A percentile compares a stretch with the other conserved stretches of the same genome.
Evolutionary conservation across 2,113 vertebrate genomes (phyloP).

Genomic region (Pristiophorus japonicus): DNA sequence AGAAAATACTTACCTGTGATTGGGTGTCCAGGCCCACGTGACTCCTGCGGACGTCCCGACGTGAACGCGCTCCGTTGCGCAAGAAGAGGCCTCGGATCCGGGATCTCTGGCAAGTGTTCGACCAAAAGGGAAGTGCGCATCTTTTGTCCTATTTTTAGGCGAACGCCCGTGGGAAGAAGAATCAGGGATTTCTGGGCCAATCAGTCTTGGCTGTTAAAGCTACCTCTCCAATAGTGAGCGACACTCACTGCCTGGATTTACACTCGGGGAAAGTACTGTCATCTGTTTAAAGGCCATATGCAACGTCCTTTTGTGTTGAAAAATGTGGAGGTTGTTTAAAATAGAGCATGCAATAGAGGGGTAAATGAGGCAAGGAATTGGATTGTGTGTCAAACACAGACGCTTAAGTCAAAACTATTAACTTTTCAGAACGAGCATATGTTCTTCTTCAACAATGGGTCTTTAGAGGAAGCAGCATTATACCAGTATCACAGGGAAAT

Average conservation of each 20-base stretch:
- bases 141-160: too few relatives aligned
- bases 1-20: too few relatives aligned
- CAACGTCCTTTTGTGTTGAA: neutral
- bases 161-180: too few relatives aligned
- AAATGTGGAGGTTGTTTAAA: neutral
- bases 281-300: neutral
- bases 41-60: too few relatives aligned
- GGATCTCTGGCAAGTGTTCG: too few relatives aligned
- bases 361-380: constrained; percentile 2
- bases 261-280: neutral
- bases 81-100: too few relatives aligned
- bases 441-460: neutral
- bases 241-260: neutral
- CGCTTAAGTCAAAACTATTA: neutral
- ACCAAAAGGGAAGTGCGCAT: too few relatives aligned
- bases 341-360: neutral
- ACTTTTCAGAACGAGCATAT: neutral
- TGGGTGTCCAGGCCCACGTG: too few relatives aligned
- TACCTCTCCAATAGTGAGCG: neutral
- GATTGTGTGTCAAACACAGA: neutral
- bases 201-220: too few relatives aligned
- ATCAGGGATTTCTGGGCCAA: too few relatives aligned
- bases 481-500: neutral
- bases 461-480: neutral
- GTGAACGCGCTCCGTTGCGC: too few relatives aligned